phyloP scores from a whole-genome alignment of 2,797 vertebrate species.

The Sebastes steindachneri region DNA sequence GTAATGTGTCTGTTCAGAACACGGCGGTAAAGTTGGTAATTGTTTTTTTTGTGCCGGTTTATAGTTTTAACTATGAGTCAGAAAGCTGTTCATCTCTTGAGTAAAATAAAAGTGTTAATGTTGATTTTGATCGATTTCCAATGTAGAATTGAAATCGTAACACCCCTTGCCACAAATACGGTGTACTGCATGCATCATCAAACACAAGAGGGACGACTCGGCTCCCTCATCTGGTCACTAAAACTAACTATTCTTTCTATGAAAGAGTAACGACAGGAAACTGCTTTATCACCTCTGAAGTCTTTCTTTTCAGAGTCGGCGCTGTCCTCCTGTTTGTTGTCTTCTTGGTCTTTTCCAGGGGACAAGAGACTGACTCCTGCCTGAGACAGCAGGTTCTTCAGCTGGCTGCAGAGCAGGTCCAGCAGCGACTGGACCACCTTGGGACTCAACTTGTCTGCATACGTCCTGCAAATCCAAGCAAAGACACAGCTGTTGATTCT shows the following conservation, averaged over 20 bases:
- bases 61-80: no score
- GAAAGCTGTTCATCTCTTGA: no score
- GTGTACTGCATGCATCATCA: not conserved
- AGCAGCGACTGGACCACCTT: constrained; percentile 97
- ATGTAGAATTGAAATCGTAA: no score
- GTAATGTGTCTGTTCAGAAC: no score
- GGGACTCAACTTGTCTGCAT: constrained; percentile 94
- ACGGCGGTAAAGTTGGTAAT: no score
- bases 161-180: no score
- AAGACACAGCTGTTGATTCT: not conserved
- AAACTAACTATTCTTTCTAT: not conserved
- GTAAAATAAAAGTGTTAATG: no score
- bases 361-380: constrained; percentile 88
- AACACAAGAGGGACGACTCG: not conserved
- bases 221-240: not conserved
- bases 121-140: no score
- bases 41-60: no score
- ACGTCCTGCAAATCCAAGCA: constrained; percentile 84
- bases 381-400: constrained; percentile 96
- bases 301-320: constrained; percentile 91
- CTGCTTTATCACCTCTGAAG: constrained; percentile 86
- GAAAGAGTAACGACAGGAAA: not conserved
- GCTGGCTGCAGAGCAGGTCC: constrained; percentile 96
- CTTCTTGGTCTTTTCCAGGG: constrained; percentile 81
- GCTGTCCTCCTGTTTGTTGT: constrained; percentile 84